These are phyloP conservation scores for Drosophila obscura DNA, from an alignment of 1,140 invertebrate species.

Conservation along the genomic window DNA sequence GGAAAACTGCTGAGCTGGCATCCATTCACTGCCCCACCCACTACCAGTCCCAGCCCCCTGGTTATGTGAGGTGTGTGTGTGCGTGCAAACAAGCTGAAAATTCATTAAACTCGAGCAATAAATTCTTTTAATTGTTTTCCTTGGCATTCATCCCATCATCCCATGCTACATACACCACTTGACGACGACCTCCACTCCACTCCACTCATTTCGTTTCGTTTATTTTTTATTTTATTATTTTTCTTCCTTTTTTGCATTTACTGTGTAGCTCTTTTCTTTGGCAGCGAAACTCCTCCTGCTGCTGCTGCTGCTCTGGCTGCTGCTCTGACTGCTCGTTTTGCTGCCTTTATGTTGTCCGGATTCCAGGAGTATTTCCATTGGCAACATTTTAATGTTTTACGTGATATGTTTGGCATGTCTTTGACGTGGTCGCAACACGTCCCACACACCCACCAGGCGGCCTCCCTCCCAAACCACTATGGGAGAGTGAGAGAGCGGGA, in stretches of 20 bases:
- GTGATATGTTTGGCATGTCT: conserved; percentile 51
- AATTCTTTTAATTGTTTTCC: conserved; percentile 80
- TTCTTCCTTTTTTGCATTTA: not conserved
- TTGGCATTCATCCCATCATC: conserved; percentile 10
- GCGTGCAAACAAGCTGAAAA: conserved; percentile 78
- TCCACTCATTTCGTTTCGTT: not conserved
- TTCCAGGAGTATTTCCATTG: no score
- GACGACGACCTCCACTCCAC: not conserved
- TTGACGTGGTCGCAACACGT: conserved; percentile 27
- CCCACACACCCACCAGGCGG: not conserved
- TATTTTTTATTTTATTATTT: conserved; percentile 2
- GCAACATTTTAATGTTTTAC: conserved; percentile 42
- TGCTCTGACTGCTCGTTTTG: no score
- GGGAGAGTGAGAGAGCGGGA: not conserved
- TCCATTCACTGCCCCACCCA: not conserved
- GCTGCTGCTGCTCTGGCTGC: not conserved
- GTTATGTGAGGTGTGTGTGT: conserved; percentile 21
- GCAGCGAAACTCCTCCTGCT: conserved; percentile 5
- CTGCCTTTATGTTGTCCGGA: no score
- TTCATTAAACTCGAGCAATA: conserved; percentile 78
- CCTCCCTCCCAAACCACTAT: not conserved
- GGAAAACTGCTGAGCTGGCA: conserved; percentile 51
- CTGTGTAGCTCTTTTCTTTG: conserved; percentile 11
- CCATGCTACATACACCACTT: no score
- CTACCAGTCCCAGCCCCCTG: not conserved